These are phyloP conservation scores for Gymnodraco acuticeps DNA, from an alignment of 2,797 vertebrate genomes.

Conservation along the genomic window DNA sequence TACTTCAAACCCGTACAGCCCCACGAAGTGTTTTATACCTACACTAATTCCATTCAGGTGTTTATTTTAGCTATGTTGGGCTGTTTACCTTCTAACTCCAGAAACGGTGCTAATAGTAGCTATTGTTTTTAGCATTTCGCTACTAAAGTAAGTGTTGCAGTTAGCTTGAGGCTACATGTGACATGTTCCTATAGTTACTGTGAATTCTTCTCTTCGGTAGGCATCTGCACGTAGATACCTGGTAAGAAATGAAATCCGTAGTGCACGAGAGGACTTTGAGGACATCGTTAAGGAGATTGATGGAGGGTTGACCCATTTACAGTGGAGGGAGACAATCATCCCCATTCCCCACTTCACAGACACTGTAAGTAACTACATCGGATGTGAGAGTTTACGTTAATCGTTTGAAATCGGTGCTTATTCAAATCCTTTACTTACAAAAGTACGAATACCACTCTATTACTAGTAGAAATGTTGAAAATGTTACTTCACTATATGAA, in stretches of 20 bases:
- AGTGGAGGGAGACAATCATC: slow-evolving; percentile 83
- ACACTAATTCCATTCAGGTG: accelerated
- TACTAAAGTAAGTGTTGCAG: not conserved
- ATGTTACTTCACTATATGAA: no score
- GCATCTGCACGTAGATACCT: slow-evolving; percentile 86
- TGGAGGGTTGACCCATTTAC: slow-evolving; percentile 80
- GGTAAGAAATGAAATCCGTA: slow-evolving; percentile 80
- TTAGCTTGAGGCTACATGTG: not conserved
- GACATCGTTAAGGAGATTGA: slow-evolving; percentile 89
- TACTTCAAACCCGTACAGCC: accelerated
- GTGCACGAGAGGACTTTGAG: slow-evolving; percentile 86
- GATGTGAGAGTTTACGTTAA: not conserved
- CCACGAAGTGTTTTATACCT: not conserved
- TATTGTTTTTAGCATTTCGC: slow-evolving; percentile 25
- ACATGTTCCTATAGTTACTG: not conserved
- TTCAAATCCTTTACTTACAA: no score
- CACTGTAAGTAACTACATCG: slow-evolving; percentile 62
- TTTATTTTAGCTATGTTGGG: not conserved
- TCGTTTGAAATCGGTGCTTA: not conserved
- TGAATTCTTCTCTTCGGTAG: slow-evolving; percentile 66
- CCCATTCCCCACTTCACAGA: slow-evolving; percentile 84
- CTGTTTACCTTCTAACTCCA: slow-evolving; percentile 1
- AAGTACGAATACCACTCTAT: no score
- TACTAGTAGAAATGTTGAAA: no score
- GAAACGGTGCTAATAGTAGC: slow-evolving; percentile 6